Evolutionary conservation across 1,140 invertebrate genomes (phyloP).

Genomic region (Ceratitis capitata): DNA sequence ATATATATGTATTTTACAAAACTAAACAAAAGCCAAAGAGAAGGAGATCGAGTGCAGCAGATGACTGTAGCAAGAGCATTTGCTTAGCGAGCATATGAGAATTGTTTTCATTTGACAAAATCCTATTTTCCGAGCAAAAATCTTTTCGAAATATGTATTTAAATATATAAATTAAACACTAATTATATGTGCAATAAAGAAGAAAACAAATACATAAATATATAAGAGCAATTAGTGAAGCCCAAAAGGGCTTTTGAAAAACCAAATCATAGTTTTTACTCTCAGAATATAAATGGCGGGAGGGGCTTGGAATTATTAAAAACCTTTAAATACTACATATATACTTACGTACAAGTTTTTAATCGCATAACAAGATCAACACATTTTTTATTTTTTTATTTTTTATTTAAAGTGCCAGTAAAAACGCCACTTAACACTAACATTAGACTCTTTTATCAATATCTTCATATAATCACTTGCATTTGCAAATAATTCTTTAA

Average conservation of each 20-base stretch:
- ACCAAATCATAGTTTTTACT: not conserved
- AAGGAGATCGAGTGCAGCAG: not conserved
- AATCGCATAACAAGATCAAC: not conserved
- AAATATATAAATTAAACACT: conserved; percentile 5
- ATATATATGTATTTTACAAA: not conserved
- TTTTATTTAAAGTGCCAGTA: conserved; percentile 64
- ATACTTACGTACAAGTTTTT: not conserved
- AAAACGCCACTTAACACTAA: conserved; percentile 64
- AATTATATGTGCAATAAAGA: not conserved
- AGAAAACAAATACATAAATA: conserved; percentile 7
- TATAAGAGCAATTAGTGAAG: not conserved
- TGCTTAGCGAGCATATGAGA: conserved; percentile 17
- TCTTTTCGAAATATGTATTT: not conserved
- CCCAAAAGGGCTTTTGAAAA: conserved; percentile 18
- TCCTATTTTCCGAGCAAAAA: not conserved
- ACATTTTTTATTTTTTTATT: not conserved
- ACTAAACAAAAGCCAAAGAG: not conserved
- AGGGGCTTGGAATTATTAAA: too few species aligned
- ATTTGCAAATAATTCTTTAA: not conserved
- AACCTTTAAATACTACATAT: not conserved
- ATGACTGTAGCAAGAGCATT: not conserved
- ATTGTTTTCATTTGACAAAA: conserved; percentile 33
- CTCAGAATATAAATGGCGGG: not conserved
- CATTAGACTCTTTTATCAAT: conserved; percentile 64
- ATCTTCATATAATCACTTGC: conserved; percentile 50